phyloP scores from a whole-genome alignment of 1,140 invertebrate genomes.

The Danaus melanippus region DNA sequence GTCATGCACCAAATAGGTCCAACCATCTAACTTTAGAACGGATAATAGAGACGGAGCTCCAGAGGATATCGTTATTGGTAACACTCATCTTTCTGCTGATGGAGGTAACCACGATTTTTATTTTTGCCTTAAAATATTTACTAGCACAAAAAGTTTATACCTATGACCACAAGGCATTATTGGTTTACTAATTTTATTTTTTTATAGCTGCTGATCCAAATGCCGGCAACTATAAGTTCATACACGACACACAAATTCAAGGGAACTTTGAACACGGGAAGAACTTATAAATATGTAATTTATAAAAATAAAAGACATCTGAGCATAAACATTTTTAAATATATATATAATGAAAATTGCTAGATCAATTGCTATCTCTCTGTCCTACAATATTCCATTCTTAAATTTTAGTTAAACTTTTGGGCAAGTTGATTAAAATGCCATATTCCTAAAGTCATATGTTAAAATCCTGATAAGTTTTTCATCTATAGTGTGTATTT shows the following conservation, averaged over 20 bases:
- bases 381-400: too few relatives aligned
- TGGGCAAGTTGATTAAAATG: too few relatives aligned
- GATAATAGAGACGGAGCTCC: constrained; percentile 34
- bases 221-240: constrained; percentile 33
- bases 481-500: too few relatives aligned
- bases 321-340: constrained; percentile 1
- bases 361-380: neutral
- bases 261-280: constrained; percentile 44
- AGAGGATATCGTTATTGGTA: constrained; percentile 47
- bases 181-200: neutral
- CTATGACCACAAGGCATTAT: too few relatives aligned
- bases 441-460: too few relatives aligned
- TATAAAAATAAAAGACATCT: neutral
- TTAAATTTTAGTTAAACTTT: too few relatives aligned
- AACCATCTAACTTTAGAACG: constrained; percentile 53
- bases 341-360: constrained; percentile 11
- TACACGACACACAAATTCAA: constrained; percentile 44
- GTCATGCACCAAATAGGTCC: constrained; percentile 30
- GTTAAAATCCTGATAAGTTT: too few relatives aligned
- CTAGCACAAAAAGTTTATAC: too few relatives aligned
- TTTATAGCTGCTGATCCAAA: constrained; percentile 35
- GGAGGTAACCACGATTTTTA: neutral
- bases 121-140: too few relatives aligned
- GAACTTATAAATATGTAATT: constrained; percentile 27
- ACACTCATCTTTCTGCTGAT: constrained; percentile 33